A percentile compares a stretch with the other conserved stretches of the same genome.
Conservation (phyloP, 2,888 invertebrate genomes). For the Erebia aethiops region DNA sequence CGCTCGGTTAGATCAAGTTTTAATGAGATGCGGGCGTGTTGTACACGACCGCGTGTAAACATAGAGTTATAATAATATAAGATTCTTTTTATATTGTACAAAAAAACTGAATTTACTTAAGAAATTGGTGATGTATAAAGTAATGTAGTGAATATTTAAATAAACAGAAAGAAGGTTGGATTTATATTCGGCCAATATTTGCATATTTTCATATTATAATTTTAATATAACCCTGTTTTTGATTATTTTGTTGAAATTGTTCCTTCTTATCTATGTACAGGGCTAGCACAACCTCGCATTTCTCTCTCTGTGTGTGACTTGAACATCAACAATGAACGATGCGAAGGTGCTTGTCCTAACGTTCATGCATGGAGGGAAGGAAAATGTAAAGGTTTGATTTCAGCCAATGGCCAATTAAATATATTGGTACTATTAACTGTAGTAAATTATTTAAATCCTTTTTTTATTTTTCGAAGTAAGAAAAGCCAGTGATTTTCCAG, state of each 20-base stretch:
- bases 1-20: constrained; percentile 75
- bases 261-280: constrained; percentile 75
- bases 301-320: constrained; percentile 34
- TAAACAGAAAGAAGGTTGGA: constrained; percentile 81
- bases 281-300: constrained; percentile 56
- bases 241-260: constrained; percentile 75
- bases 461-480: constrained; percentile 24
- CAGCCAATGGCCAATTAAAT: constrained; percentile 82
- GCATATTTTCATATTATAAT: constrained; percentile 84
- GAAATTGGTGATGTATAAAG: constrained; percentile 83
- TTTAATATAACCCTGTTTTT: constrained; percentile 83
- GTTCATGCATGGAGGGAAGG: constrained; percentile 63
- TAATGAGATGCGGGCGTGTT: constrained; percentile 68
- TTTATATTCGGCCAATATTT: constrained; percentile 78
- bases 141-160: constrained; percentile 79
- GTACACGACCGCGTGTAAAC: constrained; percentile 73
- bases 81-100: constrained; percentile 84
- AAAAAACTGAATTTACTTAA: constrained; percentile 83
- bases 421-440: constrained; percentile 77
- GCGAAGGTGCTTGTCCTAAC: constrained; percentile 57
- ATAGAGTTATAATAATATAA: constrained; percentile 75
- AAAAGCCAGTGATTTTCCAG: constrained; percentile 47
- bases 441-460: constrained; percentile 65
- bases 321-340: constrained; percentile 27
- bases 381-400: constrained; percentile 78